Evolutionary conservation across 1,140 invertebrate genomes (phyloP), one percentile per base, ranked within the genome.

Genomic region (Lanistes nyassanus): DNA sequence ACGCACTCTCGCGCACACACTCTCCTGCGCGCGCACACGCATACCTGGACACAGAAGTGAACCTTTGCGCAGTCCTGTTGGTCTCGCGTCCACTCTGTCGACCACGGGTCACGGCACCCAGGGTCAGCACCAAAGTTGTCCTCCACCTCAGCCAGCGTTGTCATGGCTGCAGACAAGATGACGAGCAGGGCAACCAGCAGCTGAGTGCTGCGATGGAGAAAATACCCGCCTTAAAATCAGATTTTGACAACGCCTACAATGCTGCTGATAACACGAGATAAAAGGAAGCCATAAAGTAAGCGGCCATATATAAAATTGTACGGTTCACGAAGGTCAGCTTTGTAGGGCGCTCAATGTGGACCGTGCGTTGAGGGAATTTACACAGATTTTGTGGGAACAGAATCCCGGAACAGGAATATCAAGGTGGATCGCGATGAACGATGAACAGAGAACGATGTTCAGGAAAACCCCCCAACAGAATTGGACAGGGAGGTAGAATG

Each of bases 41-140:
- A 7, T 16, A 72, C 70, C 70, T 72, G 75, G 36, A 81, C 72
- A 58, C 80, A 81, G 55, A 79, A 81, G 65, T 81, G 77, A 0
- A 81, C 80, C 75, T 75, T 69, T 23, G 76, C 74, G 51, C 81
- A 82, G 68, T 82, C 81, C 29, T 71, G 64, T 1, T 31, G 58
- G 53, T 82, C 81, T 31, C 81, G 42, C 0, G 79, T 82, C 81
- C 81, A 82, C 68, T 82, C 81, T 29, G 81, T 80, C 1, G 81
- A 66, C 81, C 81, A 82, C 19, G 81, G 81, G 62, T 82, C 81
- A 37, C 68, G 71, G 55, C 81, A 82, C 2, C 81, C 81, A 23
- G 79, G 76, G 39, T 82, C 81, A 4, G 79, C 81, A 3, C 79
- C 81, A 51, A 82, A 82, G 36, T 72, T 82, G 53, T 82, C 81